Evolutionary conservation across 2,888 invertebrate species (phyloP).

Genomic region (Heliconius charithonia): DNA sequence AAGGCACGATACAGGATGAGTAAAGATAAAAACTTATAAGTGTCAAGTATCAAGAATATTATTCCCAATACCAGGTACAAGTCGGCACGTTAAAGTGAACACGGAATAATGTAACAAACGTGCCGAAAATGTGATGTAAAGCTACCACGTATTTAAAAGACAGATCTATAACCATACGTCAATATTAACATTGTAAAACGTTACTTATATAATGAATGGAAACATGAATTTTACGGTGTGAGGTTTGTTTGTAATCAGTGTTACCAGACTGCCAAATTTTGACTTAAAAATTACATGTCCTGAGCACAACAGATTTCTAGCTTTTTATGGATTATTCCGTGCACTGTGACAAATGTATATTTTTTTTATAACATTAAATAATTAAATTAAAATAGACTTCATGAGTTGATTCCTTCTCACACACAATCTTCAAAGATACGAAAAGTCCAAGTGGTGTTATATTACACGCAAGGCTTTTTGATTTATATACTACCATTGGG

Average conservation of each 20-base stretch:
- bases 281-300: no score
- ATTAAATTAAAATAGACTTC: no score
- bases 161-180: conserved; percentile 25
- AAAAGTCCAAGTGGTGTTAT: no score
- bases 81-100: conserved; percentile 33
- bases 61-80: not conserved
- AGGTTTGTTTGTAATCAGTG: conserved; percentile 20
- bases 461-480: no score
- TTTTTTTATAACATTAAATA: no score
- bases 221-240: conserved; percentile 33
- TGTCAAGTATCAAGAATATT: conserved; percentile 23
- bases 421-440: no score
- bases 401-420: no score
- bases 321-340: no score
- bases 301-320: no score
- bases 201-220: conserved; percentile 24
- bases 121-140: conserved; percentile 19
- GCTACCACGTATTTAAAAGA: conserved; percentile 21
- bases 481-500: no score
- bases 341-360: no score
- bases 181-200: conserved; percentile 33
- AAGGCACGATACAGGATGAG: not conserved
- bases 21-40: not conserved
- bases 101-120: conserved; percentile 36
- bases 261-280: no score